Percentiles rank a stretch among this genome's conserved stretches.
These are phyloP conservation scores for Gryon sp. DNA, from an alignment of 1,140 invertebrate genomes.

Conservation along the genomic window DNA sequence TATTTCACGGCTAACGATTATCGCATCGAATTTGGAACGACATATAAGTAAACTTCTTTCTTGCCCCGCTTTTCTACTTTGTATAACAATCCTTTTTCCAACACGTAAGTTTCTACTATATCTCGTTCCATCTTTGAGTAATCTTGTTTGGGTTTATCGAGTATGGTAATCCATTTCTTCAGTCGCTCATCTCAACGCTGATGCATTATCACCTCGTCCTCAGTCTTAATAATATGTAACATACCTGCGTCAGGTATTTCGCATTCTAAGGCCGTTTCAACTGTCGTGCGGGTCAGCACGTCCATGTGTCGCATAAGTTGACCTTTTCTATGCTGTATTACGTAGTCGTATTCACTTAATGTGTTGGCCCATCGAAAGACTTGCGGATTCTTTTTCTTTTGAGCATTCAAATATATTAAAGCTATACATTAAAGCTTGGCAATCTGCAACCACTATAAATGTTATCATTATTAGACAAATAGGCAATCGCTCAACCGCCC, in stretches of 20 bases:
- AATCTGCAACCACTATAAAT: conserved; percentile 42
- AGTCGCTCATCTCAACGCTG: not conserved
- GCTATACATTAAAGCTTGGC: not conserved
- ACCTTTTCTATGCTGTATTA: conserved; percentile 2
- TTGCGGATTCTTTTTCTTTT: conserved; percentile 10
- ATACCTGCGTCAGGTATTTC: not conserved
- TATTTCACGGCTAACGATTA: not conserved
- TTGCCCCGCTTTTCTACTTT: not conserved
- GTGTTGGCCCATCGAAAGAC: not conserved
- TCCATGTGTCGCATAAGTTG: conserved; percentile 33
- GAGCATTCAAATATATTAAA: conserved; percentile 1
- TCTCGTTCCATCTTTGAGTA: not conserved
- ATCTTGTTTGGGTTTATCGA: not conserved
- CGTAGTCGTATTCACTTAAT: conserved; percentile 7
- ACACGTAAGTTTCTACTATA: not conserved
- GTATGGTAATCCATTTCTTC: not conserved
- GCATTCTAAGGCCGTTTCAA: too few species aligned
- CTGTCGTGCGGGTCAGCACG: conserved; percentile 67
- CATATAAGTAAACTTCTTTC: not conserved
- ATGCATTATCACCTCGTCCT: conserved; percentile 9
- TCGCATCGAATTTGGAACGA: conserved; percentile 11
- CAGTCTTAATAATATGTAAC: not conserved
- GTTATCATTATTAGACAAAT: conserved; percentile 24
- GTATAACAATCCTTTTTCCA: conserved; percentile 7
- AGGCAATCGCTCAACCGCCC: conserved; percentile 29